These are phyloP conservation scores for Sitta europaea DNA, from an alignment of 2,113 vertebrate genomes.

Conservation along the genomic window DNA sequence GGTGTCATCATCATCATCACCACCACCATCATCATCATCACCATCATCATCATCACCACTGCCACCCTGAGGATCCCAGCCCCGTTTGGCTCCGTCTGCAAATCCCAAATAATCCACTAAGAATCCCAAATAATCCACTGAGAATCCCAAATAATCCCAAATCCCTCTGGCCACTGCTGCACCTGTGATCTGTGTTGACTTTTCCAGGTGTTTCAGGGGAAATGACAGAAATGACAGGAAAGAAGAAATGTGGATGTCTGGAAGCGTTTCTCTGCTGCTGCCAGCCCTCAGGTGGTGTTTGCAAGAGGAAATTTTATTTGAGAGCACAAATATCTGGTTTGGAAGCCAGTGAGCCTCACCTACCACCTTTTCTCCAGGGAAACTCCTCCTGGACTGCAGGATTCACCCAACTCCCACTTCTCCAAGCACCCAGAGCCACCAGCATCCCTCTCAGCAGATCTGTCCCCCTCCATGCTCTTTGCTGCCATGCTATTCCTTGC, in stretches of 20 bases:
- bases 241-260: background rate
- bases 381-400: background rate
- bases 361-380: background rate
- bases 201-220: background rate
- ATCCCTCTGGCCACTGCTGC: background rate
- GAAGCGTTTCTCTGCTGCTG: background rate
- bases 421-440: background rate
- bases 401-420: background rate
- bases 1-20: background rate
- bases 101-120: background rate
- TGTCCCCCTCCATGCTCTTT: background rate
- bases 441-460: background rate
- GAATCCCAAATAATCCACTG: background rate
- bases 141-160: too few relatives aligned
- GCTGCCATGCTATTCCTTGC: rapidly evolving
- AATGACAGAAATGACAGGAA: background rate
- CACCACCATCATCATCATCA: too few relatives aligned
- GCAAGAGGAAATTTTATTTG: background rate
- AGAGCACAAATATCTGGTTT: background rate
- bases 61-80: background rate
- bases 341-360: background rate
- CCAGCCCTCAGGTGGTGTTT: background rate
- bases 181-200: background rate
- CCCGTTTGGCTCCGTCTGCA: background rate
- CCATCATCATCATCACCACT: too few relatives aligned